Evolutionary conservation across 2,888 invertebrate genomes (phyloP).

Genomic region (Pediacus dermestoides): DNA sequence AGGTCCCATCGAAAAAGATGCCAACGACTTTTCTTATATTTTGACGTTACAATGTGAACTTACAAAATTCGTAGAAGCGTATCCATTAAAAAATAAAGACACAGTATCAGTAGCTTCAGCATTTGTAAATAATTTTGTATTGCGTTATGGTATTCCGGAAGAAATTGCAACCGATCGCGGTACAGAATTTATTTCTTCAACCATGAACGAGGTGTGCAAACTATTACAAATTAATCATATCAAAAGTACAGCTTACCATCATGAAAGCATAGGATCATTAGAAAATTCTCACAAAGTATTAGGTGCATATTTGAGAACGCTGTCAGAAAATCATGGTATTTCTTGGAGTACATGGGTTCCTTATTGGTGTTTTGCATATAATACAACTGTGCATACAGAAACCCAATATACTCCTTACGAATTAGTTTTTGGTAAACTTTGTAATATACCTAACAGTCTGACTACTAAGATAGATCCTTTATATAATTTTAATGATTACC

Average conservation of each 20-base stretch:
- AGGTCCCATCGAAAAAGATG: neutral
- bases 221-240: conserved; percentile 17
- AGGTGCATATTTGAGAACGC: conserved; percentile 19
- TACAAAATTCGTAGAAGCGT: neutral
- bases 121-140: neutral
- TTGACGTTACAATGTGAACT: neutral
- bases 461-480: conserved; percentile 16
- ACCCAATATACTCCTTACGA: conserved; percentile 26
- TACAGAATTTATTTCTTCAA: too few species aligned
- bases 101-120: neutral
- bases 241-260: conserved; percentile 17
- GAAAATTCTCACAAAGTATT: conserved; percentile 24
- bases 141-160: neutral
- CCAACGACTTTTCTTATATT: neutral
- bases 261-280: conserved; percentile 17
- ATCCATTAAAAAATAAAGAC: neutral
- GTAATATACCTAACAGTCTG: conserved; percentile 19
- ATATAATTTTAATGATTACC: conserved; percentile 21
- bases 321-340: conserved; percentile 9
- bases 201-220: conserved; percentile 5
- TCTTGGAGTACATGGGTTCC: conserved; percentile 25
- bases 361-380: conserved; percentile 28
- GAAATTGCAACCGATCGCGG: neutral
- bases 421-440: conserved; percentile 21
- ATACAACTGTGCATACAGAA: conserved; percentile 23